Evolutionary conservation across 2,888 invertebrate species (phyloP).

Genomic region (Lamellibrachia columna): DNA sequence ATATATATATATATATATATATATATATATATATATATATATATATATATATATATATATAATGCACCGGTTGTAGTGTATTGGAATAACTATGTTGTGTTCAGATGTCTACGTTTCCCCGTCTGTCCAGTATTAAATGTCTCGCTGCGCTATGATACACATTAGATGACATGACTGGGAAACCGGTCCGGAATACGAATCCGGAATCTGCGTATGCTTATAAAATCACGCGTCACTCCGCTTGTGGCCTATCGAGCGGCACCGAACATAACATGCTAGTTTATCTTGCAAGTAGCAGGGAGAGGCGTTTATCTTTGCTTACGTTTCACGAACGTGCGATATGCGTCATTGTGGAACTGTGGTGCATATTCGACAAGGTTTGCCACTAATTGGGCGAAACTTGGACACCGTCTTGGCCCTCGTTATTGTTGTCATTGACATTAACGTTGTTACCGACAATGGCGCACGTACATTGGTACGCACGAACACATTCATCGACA

Average conservation of each 20-base stretch:
- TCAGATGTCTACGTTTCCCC: no score
- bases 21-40: not conserved
- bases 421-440: not conserved
- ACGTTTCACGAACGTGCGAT: not conserved
- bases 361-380: not conserved
- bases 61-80: not conserved
- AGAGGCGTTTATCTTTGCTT: constrained; percentile 4
- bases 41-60: not conserved
- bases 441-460: not conserved
- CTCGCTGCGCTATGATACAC: no score
- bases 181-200: no score
- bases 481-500: not conserved
- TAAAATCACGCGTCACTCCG: not conserved
- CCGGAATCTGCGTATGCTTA: not conserved
- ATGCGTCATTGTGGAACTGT: not conserved
- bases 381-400: not conserved
- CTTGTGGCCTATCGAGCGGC: not conserved
- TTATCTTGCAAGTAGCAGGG: not conserved
- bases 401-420: not conserved
- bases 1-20: not conserved
- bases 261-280: not conserved
- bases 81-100: no score
- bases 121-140: no score
- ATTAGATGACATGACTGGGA: no score
- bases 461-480: not conserved